phyloP scores from a whole-genome alignment of 2,797 vertebrate genomes.

The Urophycis tenuis region DNA sequence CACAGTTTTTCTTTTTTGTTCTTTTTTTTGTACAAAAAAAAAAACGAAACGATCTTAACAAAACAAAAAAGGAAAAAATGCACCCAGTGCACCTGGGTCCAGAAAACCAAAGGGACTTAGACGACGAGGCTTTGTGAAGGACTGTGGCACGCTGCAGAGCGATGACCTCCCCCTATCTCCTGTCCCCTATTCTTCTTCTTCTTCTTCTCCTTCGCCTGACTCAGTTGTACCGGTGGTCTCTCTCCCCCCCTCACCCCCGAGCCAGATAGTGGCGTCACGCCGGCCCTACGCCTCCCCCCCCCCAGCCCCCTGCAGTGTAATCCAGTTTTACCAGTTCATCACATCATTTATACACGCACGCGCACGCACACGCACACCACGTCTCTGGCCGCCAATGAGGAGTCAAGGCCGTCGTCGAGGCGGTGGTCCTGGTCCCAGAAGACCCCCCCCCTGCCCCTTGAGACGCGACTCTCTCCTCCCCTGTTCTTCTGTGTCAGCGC shows the following conservation, averaged over 20 bases:
- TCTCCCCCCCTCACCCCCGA: too few species aligned
- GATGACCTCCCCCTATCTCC: too few species aligned
- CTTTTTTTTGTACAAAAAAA: neutral
- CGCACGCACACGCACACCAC: neutral
- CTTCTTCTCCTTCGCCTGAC: too few species aligned
- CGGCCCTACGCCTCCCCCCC: neutral
- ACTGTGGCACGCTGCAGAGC: too few species aligned
- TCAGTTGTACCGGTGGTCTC: too few species aligned
- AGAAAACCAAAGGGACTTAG: too few species aligned
- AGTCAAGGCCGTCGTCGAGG: neutral
- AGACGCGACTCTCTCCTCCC: neutral
- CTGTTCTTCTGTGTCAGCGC: neutral
- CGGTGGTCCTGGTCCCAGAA: too few species aligned
- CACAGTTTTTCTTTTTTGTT: neutral
- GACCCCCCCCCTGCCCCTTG: too few species aligned
- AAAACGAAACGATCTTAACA: neutral
- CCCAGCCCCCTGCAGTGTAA: neutral
- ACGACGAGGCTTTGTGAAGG: too few species aligned
- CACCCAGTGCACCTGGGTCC: too few species aligned
- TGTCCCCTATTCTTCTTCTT: too few species aligned
- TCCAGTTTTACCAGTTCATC: neutral
- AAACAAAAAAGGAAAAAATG: neutral
- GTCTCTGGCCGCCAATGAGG: neutral
- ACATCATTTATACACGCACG: neutral
- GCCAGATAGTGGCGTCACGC: too few species aligned